Evolutionary conservation across 2,888 invertebrate species (phyloP).

Genomic region (Tetragonula carbonaria): DNA sequence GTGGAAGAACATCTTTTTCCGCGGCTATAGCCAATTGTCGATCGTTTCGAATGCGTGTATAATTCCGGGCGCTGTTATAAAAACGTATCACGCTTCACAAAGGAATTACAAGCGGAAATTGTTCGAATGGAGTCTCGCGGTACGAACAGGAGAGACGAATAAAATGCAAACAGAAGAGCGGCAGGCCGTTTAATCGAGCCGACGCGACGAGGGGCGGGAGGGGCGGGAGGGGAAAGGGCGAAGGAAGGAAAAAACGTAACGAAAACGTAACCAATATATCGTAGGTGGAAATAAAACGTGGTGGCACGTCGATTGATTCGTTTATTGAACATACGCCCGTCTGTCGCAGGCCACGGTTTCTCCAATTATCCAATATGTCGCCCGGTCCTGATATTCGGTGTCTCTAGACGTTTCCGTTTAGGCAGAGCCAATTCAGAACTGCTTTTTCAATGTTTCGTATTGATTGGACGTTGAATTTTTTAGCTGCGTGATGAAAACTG

Average conservation of each 20-base stretch:
- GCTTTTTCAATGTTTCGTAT: not conserved
- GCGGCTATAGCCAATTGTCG: not conserved
- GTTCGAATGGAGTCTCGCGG: conserved; percentile 9
- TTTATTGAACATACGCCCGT: conserved; percentile 43
- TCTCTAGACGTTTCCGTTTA: not conserved
- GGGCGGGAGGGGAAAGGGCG: not conserved
- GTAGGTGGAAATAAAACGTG: conserved; percentile 41
- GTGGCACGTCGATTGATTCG: conserved; percentile 45
- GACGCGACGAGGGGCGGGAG: not conserved
- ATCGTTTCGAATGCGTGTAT: not conserved
- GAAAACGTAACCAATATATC: conserved; percentile 37
- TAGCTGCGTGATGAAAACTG: not conserved
- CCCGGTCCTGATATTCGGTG: not conserved
- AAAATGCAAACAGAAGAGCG: conserved; percentile 37
- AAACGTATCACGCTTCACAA: conserved; percentile 2
- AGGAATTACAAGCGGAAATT: not conserved
- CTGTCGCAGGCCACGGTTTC: conserved; percentile 21
- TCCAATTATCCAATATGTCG: conserved; percentile 44
- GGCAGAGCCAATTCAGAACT: not conserved
- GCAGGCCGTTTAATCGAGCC: conserved; percentile 37
- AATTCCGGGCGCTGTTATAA: not conserved
- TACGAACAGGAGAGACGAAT: conserved; percentile 7
- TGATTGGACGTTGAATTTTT: not conserved
- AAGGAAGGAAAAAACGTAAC: conserved; percentile 9
- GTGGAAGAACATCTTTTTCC: not conserved